A percentile compares a stretch with the other conserved stretches of the same genome.
phyloP scores from a whole-genome alignment of 2,113 vertebrate species.

The Hemichromis elongatus region DNA sequence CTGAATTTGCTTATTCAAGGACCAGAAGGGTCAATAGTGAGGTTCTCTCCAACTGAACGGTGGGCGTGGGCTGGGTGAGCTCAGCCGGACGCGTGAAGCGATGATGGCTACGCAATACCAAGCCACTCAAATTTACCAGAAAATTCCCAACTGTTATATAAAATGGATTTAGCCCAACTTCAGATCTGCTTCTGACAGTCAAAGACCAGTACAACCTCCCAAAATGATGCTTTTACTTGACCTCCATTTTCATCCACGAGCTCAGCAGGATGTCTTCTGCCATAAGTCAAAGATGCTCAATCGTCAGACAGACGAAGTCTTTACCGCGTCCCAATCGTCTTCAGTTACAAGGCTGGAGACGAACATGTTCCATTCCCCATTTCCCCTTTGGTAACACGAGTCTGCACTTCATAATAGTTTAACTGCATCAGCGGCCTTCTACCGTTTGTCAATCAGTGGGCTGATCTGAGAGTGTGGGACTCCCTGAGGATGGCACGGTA shows the following conservation, averaged over 20 bases:
- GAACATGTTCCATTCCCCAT: constrained; percentile 47
- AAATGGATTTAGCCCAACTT: neutral
- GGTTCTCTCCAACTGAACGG: neutral
- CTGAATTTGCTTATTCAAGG: constrained; percentile 8
- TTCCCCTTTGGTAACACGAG: constrained; percentile 33
- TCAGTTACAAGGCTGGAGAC: constrained; percentile 15
- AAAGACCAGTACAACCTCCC: neutral
- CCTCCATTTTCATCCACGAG: neutral
- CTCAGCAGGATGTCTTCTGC: neutral
- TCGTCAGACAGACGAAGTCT: neutral
- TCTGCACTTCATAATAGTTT: constrained; percentile 39
- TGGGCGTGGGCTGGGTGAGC: constrained; percentile 17
- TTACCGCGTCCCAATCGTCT: neutral
- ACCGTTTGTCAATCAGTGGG: constrained; percentile 56
- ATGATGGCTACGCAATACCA: constrained; percentile 1
- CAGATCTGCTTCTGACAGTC: neutral
- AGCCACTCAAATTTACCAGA: neutral
- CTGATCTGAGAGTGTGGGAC: constrained; percentile 13
- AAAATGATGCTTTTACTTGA: neutral
- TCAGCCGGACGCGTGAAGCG: constrained; percentile 7
- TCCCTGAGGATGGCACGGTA: constrained; percentile 51
- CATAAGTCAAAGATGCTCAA: neutral
- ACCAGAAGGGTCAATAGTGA: constrained; percentile 8
- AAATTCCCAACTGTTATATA: neutral
- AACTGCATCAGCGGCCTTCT: constrained; percentile 38